Base-by-base conservation (phyloP, 1,140 invertebrate genomes). In the Hylyphantes graminicola region DNA sequence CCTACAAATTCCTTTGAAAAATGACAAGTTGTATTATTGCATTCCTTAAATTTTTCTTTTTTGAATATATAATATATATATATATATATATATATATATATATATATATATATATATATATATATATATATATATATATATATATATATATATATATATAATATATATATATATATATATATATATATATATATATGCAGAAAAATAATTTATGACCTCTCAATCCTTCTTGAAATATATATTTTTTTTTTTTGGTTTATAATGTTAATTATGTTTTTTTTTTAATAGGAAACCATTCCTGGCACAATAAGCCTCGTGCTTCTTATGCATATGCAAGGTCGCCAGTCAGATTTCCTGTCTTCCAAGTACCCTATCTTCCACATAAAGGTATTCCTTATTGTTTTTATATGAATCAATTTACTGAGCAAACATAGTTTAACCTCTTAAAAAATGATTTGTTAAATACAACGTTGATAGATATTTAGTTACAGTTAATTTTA, bases 271-370 rank as follows among this genome's bases (percentile, higher is more conserved):
- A 21, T 82, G 13, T 17, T 74, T 13, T 74, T 19, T 74, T 21
- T 51, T 12, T 84, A 68, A 17, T 70, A 85, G 82, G 74, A 76
- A 51, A 51, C 70, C 19, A 54, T 77, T 68, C 82, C 82, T 13
- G 73, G 82, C 10, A 85, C 82, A 3, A 51, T 85, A 9, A 85
- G 82, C 54, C 61, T 85, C 61, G 82, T 85, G 11, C 74, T 85
- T 48, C 65, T 55, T 21, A 61, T 76, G 35, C 82, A 68, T 48
- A 51, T 19, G 15, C 76, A 83, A 51, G 68, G 61, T 15, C 73
- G 61, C 4, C 67, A 85, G 70, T 59, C 55, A 8, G 65, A 64
- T 7, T 12, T 68, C 35, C 13, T 81, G 35, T 55, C 79, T 15
- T 85, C 82, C 12, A 61, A 53, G 13, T 77, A 68, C n/a, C 74